phyloP scores from a whole-genome alignment of 2,797 vertebrate genomes.

The Buphagus erythrorhynchus region DNA sequence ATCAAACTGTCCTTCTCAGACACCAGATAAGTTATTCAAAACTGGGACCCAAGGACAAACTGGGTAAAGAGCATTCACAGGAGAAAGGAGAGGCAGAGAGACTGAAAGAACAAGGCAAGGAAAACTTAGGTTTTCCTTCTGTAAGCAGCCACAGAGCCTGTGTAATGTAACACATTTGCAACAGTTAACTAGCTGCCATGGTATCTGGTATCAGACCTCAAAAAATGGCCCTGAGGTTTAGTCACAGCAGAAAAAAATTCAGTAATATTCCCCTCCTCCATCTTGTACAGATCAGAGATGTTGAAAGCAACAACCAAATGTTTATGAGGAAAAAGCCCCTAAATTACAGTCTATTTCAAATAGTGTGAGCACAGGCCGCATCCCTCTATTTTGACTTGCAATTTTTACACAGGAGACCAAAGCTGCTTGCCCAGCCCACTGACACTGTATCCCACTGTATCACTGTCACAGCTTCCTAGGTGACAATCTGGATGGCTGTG shows the following conservation, averaged over 20 bases:
- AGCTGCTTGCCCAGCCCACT: neutral
- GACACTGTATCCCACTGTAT: neutral
- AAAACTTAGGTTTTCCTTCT: neutral
- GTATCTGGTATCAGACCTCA: neutral
- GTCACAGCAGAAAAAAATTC: neutral
- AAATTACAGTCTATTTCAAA: neutral
- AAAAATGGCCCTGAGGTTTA: neutral
- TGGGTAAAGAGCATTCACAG: neutral
- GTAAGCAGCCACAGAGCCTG: neutral
- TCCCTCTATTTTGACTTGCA: neutral
- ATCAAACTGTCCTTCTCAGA: neutral
- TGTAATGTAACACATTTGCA: neutral
- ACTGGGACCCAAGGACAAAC: neutral
- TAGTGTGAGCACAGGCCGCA: neutral
- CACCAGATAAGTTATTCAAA: neutral
- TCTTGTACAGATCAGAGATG: neutral
- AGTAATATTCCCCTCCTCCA: neutral
- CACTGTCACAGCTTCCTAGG: neutral
- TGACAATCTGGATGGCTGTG: neutral
- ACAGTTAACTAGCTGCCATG: neutral
- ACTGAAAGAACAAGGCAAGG: neutral
- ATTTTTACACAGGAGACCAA: neutral
- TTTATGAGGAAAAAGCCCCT: neutral
- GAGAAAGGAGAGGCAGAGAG: neutral
- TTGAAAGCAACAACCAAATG: neutral